Conservation (phyloP, 1,140 invertebrate species). For the Drosophila melanogaster region DNA sequence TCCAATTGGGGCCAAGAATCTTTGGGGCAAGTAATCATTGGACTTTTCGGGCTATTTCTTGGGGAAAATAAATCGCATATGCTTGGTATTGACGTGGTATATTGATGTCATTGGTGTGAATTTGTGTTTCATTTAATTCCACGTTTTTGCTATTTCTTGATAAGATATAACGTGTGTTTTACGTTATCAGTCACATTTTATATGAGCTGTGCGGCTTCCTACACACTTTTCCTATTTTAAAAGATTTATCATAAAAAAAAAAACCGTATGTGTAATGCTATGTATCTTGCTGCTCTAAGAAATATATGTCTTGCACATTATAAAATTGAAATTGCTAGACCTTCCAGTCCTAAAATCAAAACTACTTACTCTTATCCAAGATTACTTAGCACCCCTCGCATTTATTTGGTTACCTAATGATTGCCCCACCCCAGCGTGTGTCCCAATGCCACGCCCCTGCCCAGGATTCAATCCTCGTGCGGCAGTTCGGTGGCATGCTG, state of each 20-base stretch:
- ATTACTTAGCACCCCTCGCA: slow-evolving; percentile 36
- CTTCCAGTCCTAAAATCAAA: neutral
- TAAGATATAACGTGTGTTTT: neutral
- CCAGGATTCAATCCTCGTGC: slow-evolving; percentile 76
- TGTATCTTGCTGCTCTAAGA: too few species aligned
- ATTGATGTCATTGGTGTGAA: neutral
- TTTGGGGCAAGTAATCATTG: slow-evolving; percentile 6
- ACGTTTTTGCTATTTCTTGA: neutral
- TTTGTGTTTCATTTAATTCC: neutral
- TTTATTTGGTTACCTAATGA: neutral
- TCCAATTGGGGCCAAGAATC: neutral
- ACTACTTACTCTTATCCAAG: slow-evolving; percentile 26
- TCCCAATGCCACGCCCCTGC: slow-evolving; percentile 3
- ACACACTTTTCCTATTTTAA: neutral
- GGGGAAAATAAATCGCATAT: neutral
- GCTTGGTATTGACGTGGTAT: too few species aligned
- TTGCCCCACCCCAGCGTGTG: slow-evolving; percentile 5
- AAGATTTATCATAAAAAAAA: neutral
- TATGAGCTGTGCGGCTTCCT: neutral
- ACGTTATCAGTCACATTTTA: slow-evolving; percentile 4
- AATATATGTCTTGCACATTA: neutral
- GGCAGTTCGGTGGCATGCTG: slow-evolving; percentile 76
- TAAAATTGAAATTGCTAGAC: neutral
- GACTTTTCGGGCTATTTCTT: neutral
- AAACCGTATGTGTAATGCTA: neutral